Percentiles rank a stretch among this genome's conserved stretches.
phyloP scores from a whole-genome alignment of 30 jellyfish, hydroid and myxozoan species.

The Chrysaora quinquecirrha region DNA sequence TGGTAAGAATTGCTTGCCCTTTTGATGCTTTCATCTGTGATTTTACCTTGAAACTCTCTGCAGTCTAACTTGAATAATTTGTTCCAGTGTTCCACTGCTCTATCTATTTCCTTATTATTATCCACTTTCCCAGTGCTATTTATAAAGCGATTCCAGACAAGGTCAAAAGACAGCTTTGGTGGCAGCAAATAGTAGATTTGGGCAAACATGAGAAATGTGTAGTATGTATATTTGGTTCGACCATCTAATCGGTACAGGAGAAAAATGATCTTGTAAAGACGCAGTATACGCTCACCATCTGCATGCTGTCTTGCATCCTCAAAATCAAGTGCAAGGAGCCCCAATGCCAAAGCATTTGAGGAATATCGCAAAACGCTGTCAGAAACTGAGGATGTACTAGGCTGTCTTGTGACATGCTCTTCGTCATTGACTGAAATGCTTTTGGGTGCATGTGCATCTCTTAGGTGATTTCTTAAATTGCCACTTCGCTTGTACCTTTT shows the following conservation, averaged over 20 bases:
- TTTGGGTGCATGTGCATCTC: constrained; percentile 44
- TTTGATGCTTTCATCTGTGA: constrained; percentile 11
- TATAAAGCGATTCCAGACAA: constrained; percentile 19
- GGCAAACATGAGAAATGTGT: constrained; percentile 21
- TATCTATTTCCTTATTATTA: constrained; percentile 6
- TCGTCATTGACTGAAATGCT: constrained; percentile 25
- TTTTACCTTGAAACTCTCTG: constrained; percentile 31
- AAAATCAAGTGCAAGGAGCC: constrained; percentile 10
- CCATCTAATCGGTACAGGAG: no score
- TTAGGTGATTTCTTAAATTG: constrained; percentile 29
- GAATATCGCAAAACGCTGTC: constrained; percentile 19
- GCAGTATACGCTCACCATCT: constrained; percentile 46
- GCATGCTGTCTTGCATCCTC: constrained; percentile 33
- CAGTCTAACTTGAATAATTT: constrained; percentile 10
- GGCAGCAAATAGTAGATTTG: constrained; percentile 27
- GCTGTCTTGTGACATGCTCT: constrained; percentile 32
- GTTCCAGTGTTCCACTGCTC: constrained; percentile 31
- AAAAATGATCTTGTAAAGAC: constrained; percentile 21
- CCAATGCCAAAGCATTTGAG: constrained; percentile 31
- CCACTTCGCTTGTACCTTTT: constrained; percentile 35
- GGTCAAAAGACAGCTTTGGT: constrained; percentile 31
- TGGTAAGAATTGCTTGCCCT: constrained; percentile 36
- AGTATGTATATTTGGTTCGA: constrained; percentile 24
- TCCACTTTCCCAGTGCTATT: constrained; percentile 24
- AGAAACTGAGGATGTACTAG: constrained; percentile 18